Evolutionary conservation across 2,888 invertebrate genomes (phyloP).

Genomic region (Cepaea hortensis): DNA sequence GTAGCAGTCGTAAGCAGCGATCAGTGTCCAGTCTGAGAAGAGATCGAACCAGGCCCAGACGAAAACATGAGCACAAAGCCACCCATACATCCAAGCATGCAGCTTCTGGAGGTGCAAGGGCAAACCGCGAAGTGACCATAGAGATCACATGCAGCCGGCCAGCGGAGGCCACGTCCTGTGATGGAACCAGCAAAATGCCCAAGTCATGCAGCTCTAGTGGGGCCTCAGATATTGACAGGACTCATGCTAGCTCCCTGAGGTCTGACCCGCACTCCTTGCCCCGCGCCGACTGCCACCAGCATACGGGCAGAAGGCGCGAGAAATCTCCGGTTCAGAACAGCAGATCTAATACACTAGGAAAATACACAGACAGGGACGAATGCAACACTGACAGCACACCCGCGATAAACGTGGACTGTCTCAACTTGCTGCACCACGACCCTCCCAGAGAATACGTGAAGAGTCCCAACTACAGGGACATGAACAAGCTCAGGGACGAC

Average conservation of each 20-base stretch:
- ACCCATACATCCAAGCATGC: not conserved
- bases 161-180: not conserved
- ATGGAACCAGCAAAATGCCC: not conserved
- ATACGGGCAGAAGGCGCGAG: no score
- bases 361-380: not conserved
- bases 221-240: no score
- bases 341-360: not conserved
- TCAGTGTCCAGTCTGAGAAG: not conserved
- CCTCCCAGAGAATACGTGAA: not conserved
- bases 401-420: not conserved
- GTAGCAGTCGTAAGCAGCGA: not conserved
- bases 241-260: no score
- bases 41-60: not conserved
- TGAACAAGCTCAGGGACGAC: not conserved
- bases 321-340: no score
- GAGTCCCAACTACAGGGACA: not conserved
- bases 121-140: not conserved
- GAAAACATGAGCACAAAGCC: no score
- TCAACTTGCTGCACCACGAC: no score
- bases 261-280: no score
- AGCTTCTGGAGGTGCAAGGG: not conserved
- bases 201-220: no score
- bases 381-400: not conserved
- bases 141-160: not conserved
- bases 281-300: no score